phyloP scores from a whole-genome alignment of 2,797 vertebrate genomes.

The Sebastolobus altivelis region DNA sequence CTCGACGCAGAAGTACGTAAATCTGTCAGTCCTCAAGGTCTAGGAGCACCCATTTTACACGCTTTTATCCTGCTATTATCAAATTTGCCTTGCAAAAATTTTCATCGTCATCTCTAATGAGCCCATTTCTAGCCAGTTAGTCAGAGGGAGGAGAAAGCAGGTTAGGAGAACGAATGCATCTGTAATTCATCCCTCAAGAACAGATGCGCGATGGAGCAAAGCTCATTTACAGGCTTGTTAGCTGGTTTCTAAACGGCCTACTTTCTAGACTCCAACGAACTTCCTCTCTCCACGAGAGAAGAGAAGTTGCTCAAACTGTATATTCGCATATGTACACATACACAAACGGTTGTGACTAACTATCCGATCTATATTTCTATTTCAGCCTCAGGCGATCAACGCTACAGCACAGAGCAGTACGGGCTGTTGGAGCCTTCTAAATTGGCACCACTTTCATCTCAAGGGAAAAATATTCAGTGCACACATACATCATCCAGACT shows the following conservation, averaged over 20 bases:
- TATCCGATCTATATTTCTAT: constrained; percentile 6
- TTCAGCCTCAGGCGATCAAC: constrained; percentile 29
- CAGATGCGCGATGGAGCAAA: constrained; percentile 59
- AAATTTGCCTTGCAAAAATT: constrained; percentile 45
- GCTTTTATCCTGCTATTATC: constrained; percentile 24
- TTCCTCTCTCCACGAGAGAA: constrained; percentile 22
- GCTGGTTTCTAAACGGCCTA: constrained; percentile 65
- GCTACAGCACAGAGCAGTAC: background rate
- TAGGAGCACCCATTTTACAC: background rate
- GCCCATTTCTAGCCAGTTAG: constrained; percentile 54
- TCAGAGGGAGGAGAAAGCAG: constrained; percentile 59
- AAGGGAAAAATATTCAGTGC: constrained; percentile 19
- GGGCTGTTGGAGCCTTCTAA: constrained; percentile 30
- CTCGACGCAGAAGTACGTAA: background rate
- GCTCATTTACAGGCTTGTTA: constrained; percentile 70
- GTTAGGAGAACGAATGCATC: constrained; percentile 56
- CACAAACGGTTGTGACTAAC: constrained; percentile 1
- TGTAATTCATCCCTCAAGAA: constrained; percentile 74
- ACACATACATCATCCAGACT: constrained; percentile 59
- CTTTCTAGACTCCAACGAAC: constrained; percentile 48
- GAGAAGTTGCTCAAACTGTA: background rate
- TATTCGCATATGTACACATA: constrained; percentile 9
- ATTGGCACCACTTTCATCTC: constrained; percentile 48
- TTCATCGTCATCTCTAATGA: constrained; percentile 37
- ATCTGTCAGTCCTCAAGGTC: background rate